Conservation (phyloP, 2,888 invertebrate genomes). For the Cantharis rufa region DNA sequence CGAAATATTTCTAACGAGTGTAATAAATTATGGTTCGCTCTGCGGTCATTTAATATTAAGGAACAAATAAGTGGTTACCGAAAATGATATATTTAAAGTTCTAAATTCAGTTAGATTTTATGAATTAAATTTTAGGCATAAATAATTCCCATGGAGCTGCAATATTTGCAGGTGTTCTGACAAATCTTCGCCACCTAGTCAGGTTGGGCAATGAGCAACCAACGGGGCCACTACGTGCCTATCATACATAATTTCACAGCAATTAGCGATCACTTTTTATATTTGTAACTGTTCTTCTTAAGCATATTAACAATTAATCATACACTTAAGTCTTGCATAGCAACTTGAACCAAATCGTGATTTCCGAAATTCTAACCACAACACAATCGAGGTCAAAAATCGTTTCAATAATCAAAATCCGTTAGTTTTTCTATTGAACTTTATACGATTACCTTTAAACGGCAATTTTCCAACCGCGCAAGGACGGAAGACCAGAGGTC, state of each 20-base stretch:
- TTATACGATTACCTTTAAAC: too few relatives aligned
- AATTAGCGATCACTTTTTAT: conserved; percentile 41
- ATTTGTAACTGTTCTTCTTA: conserved; percentile 36
- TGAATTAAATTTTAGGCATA: conserved; percentile 10
- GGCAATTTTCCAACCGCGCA: background rate
- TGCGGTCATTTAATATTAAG: background rate
- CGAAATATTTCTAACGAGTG: background rate
- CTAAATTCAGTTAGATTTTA: background rate
- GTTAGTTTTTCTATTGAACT: background rate
- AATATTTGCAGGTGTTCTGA: conserved; percentile 38
- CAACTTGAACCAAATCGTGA: conserved; percentile 31
- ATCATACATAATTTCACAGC: conserved; percentile 43
- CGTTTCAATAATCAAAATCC: background rate
- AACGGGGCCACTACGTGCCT: conserved; percentile 43
- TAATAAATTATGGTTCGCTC: background rate
- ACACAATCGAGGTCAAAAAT: background rate
- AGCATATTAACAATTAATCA: conserved; percentile 42
- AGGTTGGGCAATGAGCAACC: conserved; percentile 23
- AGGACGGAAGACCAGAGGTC: conserved; percentile 31
- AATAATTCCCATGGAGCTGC: conserved; percentile 14
- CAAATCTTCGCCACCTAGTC: conserved; percentile 32
- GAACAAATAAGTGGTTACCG: background rate
- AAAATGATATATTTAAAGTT: background rate
- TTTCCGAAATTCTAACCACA: conserved; percentile 30
- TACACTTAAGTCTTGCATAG: conserved; percentile 2